Evolutionary conservation across 2,113 vertebrate species (phyloP).

Genomic region (Eudorcas thomsonii): DNA sequence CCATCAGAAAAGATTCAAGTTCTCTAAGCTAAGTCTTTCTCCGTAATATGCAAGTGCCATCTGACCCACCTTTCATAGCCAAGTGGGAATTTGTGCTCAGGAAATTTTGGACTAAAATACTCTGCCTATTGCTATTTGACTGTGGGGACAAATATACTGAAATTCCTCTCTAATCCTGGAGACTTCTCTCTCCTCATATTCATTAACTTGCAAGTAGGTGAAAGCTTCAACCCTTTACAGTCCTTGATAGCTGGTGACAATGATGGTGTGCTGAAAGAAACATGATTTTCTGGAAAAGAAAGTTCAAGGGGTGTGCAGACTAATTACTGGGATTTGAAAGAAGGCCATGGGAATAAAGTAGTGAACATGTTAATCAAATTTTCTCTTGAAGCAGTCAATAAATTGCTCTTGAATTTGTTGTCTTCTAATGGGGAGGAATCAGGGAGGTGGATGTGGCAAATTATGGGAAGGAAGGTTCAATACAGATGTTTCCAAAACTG

Average conservation of each 20-base stretch:
- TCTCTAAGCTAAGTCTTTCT: neutral
- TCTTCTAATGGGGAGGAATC: neutral
- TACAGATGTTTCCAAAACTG: neutral
- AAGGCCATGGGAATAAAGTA: neutral
- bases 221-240: neutral
- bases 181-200: neutral
- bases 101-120: neutral
- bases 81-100: neutral
- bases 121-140: neutral
- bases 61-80: neutral
- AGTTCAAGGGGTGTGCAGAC: neutral
- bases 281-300: neutral
- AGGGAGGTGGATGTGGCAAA: neutral
- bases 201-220: neutral
- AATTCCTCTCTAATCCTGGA: neutral
- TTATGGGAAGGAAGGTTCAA: neutral
- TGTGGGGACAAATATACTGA: neutral
- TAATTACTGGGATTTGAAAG: neutral
- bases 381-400: accelerated
- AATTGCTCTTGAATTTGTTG: neutral
- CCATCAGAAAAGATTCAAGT: neutral
- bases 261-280: neutral
- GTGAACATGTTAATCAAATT: neutral
- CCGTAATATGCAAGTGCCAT: neutral
- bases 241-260: neutral